phyloP scores from a whole-genome alignment of 2,888 invertebrate species.

The Scaptomyza flava region DNA sequence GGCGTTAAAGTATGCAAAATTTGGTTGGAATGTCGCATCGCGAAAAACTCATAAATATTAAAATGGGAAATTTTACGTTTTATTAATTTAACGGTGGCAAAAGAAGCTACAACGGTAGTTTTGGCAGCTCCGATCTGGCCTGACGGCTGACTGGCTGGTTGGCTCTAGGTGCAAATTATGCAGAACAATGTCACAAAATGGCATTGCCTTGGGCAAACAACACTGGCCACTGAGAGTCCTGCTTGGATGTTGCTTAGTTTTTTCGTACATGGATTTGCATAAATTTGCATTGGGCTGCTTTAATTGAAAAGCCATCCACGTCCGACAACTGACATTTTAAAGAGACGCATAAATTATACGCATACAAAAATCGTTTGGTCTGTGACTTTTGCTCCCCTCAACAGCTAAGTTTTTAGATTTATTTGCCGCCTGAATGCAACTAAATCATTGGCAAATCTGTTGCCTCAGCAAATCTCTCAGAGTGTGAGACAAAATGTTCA shows the following conservation, averaged over 20 bases:
- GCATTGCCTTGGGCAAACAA: conserved; percentile 43
- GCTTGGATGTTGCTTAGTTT: conserved; percentile 72
- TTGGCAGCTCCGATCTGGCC: conserved; percentile 35
- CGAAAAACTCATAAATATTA: conserved; percentile 79
- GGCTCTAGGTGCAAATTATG: conserved; percentile 66
- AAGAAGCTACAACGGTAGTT: conserved; percentile 68
- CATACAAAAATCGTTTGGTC: conserved; percentile 15
- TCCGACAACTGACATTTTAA: conserved; percentile 73
- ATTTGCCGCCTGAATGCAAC: conserved; percentile 75
- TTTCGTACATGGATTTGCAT: conserved; percentile 76
- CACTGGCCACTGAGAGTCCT: conserved; percentile 30
- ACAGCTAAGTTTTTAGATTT: conserved; percentile 67
- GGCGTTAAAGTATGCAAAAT: conserved; percentile 34
- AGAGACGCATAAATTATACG: conserved; percentile 75
- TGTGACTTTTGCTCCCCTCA: conserved; percentile 13
- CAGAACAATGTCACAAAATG: conserved; percentile 68
- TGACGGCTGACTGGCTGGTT: neutral
- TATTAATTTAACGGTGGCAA: conserved; percentile 77
- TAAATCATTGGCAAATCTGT: conserved; percentile 80
- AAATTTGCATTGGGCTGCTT: conserved; percentile 71
- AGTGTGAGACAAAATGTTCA: neutral
- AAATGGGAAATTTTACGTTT: conserved; percentile 81
- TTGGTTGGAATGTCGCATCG: conserved; percentile 24
- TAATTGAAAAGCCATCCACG: conserved; percentile 71
- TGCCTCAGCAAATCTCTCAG: conserved; percentile 43